Evolutionary conservation across 2,797 vertebrate species (phyloP).

Genomic region (Labroides dimidiatus): DNA sequence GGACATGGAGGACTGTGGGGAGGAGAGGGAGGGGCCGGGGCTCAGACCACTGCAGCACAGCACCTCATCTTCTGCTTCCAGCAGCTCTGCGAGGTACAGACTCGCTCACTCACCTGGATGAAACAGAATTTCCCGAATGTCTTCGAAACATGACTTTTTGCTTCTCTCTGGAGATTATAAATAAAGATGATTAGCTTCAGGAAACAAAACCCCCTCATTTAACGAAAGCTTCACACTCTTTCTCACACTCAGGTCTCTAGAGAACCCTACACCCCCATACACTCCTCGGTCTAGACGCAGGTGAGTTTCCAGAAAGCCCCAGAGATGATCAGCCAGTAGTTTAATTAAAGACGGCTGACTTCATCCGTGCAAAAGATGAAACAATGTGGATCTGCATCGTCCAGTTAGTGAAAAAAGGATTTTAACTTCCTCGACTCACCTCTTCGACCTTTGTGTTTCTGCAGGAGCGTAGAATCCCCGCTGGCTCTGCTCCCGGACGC

Average conservation of each 20-base stretch:
- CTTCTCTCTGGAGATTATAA: no score
- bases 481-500: conserved; percentile 82
- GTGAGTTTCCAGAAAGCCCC: conserved; percentile 75
- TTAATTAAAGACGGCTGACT: background rate
- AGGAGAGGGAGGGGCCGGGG: conserved; percentile 82
- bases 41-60: conserved; percentile 90
- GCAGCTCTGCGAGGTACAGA: conserved; percentile 89
- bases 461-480: conserved; percentile 90
- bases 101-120: background rate
- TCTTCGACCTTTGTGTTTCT: background rate
- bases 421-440: background rate
- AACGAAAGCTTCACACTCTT: conserved; percentile 9
- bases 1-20: conserved; percentile 92
- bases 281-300: conserved; percentile 92
- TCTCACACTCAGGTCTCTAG: conserved; percentile 88
- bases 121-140: background rate
- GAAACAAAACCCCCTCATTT: background rate
- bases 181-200: background rate
- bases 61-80: conserved; percentile 89
- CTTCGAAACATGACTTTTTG: background rate
- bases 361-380: background rate
- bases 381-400: background rate
- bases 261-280: conserved; percentile 94
- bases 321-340: background rate
- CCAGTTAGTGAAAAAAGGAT: background rate